Evolutionary conservation across 2,888 invertebrate species (phyloP), one percentile per base, ranked within the genome.

Genomic region (Apodemia mormo): DNA sequence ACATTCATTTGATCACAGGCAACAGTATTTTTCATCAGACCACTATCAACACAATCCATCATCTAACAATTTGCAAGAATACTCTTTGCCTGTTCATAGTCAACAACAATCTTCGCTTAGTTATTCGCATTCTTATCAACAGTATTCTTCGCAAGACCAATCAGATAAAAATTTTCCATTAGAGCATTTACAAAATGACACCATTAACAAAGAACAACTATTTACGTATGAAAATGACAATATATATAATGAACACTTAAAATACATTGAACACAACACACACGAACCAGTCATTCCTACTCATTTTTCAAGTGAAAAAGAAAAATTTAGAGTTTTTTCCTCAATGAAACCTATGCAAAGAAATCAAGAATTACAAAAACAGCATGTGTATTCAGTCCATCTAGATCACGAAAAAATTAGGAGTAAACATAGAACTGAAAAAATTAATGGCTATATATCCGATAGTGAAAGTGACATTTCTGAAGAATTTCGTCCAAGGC

Each of bases 401-500:
- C 79, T 84, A 74, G 83, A 85, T 49, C 80, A 82, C 66, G 78
- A 77, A 37, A 78, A 71, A 70, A 80, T 76, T 67, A 78, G 77
- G 74, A 79, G 73, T 68, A 76, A 76, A 45, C 76, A 78, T n/a
- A 65, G 79, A 81, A 29, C 61, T 79, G 64, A 69, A 76, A 74
- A 77, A 40, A 72, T 81, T 69, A 90, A 90, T 78, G 90, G 89
- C 58, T 79, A 85, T 73, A 72, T 80, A 12, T 85, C 86, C 5
- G 88, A 85, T 56, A 76, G 77, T 49, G 90, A 90, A 64, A 82
- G 82, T 78, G 86, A 87, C 52, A 79, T 78, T 74, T 77, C 79
- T 68, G 90, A 91, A 65, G 89, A 89, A 70, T 70, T 74, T 65
- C 71, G 79, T 65, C 93, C 93, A n/a, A 85, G 93, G 73, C 94